Evolutionary conservation across 2,113 vertebrate genomes (phyloP), one percentile per base, ranked within the genome.

Genomic region (Sitta europaea): DNA sequence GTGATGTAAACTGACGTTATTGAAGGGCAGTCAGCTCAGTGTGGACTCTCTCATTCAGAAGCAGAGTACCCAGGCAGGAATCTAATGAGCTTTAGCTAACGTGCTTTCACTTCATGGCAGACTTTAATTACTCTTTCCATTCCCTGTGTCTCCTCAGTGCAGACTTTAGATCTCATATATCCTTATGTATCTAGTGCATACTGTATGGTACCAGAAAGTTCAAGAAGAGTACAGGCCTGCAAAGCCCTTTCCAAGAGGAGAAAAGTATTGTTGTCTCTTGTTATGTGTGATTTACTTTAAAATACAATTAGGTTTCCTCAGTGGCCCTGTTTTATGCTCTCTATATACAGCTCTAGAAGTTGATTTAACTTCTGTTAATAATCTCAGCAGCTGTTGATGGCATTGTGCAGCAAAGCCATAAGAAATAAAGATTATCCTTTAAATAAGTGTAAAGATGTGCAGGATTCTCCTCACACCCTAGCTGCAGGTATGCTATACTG

Each of bases 391-490:
- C 91, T 92, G 65, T 82, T 95, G 92, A 87, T 84, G 68, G 29
- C 33, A 70, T 83, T 82, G 45, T 86, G 82, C 67, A 86, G 29
- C 48, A 62, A 27, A 95, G 62, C 45, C 4, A 1, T 62, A 91
- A 88, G 90, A 96, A 96, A 86, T 50, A 92, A 78, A 95, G 66
- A 57, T 92, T 87, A 90, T 92, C 42, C 29, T 29, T 96, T 95
- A 91, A 94, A 91, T 91, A 96, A 96, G 70, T 70, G 38, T 58
- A 61, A 92, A 86, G 81, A 73, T 85, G 86, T 83, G 66, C 81
- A 89, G 48, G 59, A 65, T 79, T 55, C 84, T 95, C 62, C 3
- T 68, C 87, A 62, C 45, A 94, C 14, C 54, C 62, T 79, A 76
- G 65, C 84, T 14, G 15, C 77, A 79, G 81, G 70, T 76, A 65